Base-by-base conservation (phyloP, 2,888 invertebrate species). In the Idaea straminata region DNA sequence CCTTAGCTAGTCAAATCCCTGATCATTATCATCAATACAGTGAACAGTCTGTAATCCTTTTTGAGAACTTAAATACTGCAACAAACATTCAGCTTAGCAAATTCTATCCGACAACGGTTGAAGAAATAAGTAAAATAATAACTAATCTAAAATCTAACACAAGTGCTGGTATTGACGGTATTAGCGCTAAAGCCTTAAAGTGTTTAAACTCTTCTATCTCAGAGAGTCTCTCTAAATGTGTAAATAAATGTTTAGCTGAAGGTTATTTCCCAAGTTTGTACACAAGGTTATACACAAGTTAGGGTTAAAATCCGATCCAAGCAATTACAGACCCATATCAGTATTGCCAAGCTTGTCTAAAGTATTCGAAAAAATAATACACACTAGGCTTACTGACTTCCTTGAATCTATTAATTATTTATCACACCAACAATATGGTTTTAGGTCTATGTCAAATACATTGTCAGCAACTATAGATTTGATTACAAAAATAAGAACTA, bases 1-100 rank as follows among this genome's bases (percentile, higher is more conserved):
- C 57, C 13, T 60, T 74, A 61, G 72, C 73, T 60, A 59, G 57
- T 10, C 15, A 69, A 63, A 74, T 74, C 62, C 67, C 72, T 1
- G 16, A 15, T 15, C 7, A 58, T 15, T 58, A 58, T 15, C 58
- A 58, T 15, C 15, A 15, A 15, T 5, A 58, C 15, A 15, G n/a
- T 15, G 58, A 58, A 36, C 58, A 15, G 15, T 15, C 15, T 15
- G 15, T 58, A 15, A 10, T 15, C 15, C 1, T 7, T 13, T 15
- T 15, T 3, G 15, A 10, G 4, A 57, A 57, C 57, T 5, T 57
- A 57, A 15, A 57, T 15, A 35, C 25, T 57, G 1, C 1, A 4
- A 15, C 15, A 15, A 15, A 2, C n/a, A 15, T 58, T 58, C 5
- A 58, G 15, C 36, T 36, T 36, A 36, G 6, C 5, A 15, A 58